Evolutionary conservation across 2,797 vertebrate genomes (phyloP).

Genomic region (Babyrousa celebensis): DNA sequence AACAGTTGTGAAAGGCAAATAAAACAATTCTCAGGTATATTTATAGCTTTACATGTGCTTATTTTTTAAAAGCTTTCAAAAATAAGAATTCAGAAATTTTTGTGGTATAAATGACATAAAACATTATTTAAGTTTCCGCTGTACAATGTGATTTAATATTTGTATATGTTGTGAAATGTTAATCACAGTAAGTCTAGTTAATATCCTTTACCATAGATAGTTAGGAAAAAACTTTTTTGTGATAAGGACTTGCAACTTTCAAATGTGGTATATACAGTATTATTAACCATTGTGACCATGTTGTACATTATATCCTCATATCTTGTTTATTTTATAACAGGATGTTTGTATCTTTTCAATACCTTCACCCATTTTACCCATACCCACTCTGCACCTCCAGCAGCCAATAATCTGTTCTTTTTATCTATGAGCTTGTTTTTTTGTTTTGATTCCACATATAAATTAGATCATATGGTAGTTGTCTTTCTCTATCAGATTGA

Average conservation of each 20-base stretch:
- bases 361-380: not conserved
- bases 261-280: not conserved
- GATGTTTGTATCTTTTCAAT: not conserved
- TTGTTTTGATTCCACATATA: not conserved
- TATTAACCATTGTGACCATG: not conserved
- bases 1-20: not conserved
- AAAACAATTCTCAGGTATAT: conserved; percentile 4
- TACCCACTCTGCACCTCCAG: not conserved
- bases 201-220: not conserved
- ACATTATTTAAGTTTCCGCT: not conserved
- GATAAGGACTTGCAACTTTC: not conserved
- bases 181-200: not conserved
- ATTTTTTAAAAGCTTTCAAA: not conserved
- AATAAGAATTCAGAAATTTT: not conserved
- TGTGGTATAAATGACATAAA: not conserved
- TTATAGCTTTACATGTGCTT: not conserved
- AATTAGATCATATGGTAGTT: not conserved
- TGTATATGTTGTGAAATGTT: not conserved
- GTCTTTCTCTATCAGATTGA: not conserved
- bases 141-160: not conserved
- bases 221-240: not conserved
- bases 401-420: not conserved
- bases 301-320: not conserved
- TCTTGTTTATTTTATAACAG: not conserved
- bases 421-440: not conserved